Base-by-base conservation (phyloP, 2,888 invertebrate genomes). In the Ephialtes manifestator region DNA sequence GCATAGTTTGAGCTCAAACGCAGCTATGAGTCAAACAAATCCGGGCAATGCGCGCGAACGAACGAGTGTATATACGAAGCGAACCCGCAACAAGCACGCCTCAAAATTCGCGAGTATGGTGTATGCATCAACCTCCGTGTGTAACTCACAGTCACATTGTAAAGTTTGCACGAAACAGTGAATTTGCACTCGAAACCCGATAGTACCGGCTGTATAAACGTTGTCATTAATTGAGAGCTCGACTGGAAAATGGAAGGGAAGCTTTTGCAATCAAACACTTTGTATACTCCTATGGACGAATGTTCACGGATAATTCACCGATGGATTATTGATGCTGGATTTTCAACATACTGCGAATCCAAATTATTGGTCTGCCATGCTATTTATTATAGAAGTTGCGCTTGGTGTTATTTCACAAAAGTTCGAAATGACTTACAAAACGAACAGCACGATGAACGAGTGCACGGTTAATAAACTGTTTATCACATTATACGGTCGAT, bases 181-280 rank as follows among this genome's bases (percentile, higher is more conserved):
- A 72, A 35, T 58, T 68, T 81, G 55, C 75, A 71, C 65, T 81
- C 77, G 72, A 60, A 84, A 81, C 68, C 35, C 55, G 55, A 81
- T 51, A 63, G 81, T 20, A 46, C 31, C 20, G 39, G 67, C 28
- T 63, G 20, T 71, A 65, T 48, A 78, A 78, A 78, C 72, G 72
- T 13, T 35, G 58, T 67, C 51, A 67, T 83, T 78, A 39, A 68
- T 65, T 65, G 53, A 83, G 63, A 71, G 65, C 51, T 28, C 65
- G 43, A 35, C 72, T 63, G 53, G 55, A 43, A 39, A 71, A 72
- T 53, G 35, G 53, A 31, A 24, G 18, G 53, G 43, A 72, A n/a
- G 39, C 43, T 31, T 80, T 68, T 48, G 68, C 68, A 55, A 81
- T 74, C 15, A 67, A 58, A 68, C 48, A 28, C 48, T 11, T 35